Conservation (phyloP, 2,888 invertebrate genomes). For the Resseliella maxima region DNA sequence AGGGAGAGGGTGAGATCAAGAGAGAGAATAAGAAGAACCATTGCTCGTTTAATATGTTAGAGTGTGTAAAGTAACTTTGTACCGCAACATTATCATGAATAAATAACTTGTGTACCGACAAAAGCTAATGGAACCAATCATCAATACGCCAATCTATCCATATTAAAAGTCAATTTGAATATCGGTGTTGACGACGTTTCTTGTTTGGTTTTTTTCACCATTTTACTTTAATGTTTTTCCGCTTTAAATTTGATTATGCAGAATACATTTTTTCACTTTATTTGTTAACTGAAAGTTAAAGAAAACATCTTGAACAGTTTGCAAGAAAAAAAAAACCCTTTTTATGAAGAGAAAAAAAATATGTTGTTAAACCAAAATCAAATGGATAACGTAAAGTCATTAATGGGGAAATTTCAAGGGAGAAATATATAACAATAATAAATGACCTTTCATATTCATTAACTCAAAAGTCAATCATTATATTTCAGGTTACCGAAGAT, state of each 20-base stretch:
- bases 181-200: neutral
- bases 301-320: neutral
- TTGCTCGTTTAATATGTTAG: neutral
- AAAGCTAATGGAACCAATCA: slow-evolving; percentile 32
- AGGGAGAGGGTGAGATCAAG: too few relatives aligned
- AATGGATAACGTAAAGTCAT: neutral
- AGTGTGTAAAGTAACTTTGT: neutral
- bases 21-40: too few relatives aligned
- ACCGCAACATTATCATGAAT: slow-evolving; percentile 23
- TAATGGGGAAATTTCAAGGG: neutral
- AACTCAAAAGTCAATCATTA: neutral
- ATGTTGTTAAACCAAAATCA: too few relatives aligned
- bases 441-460: neutral
- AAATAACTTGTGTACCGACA: neutral
- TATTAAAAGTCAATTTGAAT: slow-evolving; percentile 11
- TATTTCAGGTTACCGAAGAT: neutral
- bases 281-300: neutral
- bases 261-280: too few relatives aligned
- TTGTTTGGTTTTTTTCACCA: neutral
- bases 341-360: neutral
- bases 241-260: too few relatives aligned
- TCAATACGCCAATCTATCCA: slow-evolving; percentile 1
- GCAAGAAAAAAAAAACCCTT: neutral
- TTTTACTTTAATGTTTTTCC: neutral
- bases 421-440: neutral